A percentile compares a stretch with the other conserved stretches of the same genome.
These are phyloP conservation scores for Netelia melanura DNA, from an alignment of 2,888 invertebrate genomes.

Conservation along the genomic window DNA sequence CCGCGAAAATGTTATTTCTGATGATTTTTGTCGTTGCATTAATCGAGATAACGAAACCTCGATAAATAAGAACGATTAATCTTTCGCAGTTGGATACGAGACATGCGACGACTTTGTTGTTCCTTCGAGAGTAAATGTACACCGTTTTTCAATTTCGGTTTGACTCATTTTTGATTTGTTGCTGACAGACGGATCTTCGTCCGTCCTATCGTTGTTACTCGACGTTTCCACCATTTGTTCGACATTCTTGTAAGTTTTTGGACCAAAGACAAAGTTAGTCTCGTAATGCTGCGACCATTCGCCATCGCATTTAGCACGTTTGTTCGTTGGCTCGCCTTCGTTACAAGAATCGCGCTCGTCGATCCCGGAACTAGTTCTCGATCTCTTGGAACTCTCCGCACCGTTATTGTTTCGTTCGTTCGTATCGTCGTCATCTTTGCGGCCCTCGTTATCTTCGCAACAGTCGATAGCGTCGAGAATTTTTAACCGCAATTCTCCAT, in stretches of 20 bases:
- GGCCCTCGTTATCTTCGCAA: conserved; percentile 18
- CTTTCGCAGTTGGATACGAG: conserved; percentile 44
- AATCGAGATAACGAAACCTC: conserved; percentile 1
- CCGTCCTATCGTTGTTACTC: not conserved
- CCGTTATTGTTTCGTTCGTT: conserved; percentile 3
- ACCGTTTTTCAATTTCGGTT: conserved; percentile 53
- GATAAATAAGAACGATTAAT: conserved; percentile 35
- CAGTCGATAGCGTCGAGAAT: conserved; percentile 43
- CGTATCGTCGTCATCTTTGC: not conserved
- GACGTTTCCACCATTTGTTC: conserved; percentile 7
- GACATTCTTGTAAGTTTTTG: conserved; percentile 8
- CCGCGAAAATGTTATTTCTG: not conserved
- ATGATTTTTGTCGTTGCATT: conserved; percentile 36
- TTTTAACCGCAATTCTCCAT: conserved; percentile 13
- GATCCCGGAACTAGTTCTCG: not conserved
- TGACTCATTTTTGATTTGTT: conserved; percentile 19
- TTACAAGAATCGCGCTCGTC: conserved; percentile 7
- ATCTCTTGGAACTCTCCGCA: conserved; percentile 32
- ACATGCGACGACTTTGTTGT: conserved; percentile 3
- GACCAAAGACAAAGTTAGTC: conserved; percentile 68
- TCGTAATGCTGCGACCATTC: conserved; percentile 69
- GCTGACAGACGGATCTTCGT: not conserved
- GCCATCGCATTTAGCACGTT: conserved; percentile 47
- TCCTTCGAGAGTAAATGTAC: conserved; percentile 58
- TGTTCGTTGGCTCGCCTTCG: conserved; percentile 44